Base-by-base conservation (phyloP, 2,797 vertebrate species). In the Clarias fuscus region DNA sequence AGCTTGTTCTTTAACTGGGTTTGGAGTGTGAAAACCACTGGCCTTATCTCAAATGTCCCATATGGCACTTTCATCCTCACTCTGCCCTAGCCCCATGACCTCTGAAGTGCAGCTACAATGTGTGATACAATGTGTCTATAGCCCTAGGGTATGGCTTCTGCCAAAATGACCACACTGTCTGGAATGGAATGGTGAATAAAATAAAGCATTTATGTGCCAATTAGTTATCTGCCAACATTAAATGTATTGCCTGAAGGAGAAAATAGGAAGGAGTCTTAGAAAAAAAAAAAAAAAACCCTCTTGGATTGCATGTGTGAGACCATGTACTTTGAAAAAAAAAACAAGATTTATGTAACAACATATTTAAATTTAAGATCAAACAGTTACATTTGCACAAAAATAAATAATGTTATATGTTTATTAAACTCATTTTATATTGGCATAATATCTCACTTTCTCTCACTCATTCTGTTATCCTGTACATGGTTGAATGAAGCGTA, bases 21-120 rank as follows among this genome's bases (percentile, higher is more conserved):
- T 73, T 24, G 43, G 56, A 78, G 88, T 85, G 86, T 86, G 65
- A 90, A 89, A 86, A 82, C 85, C 59, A 67, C 75, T 71, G 75
- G 75, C 58, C 65, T 73, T 20, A 20, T 86, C 83, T 76, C 40
- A 86, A 85, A 85, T 67, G 73, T 87, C 75, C 85, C 79, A 43
- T 56, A 59, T 56, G 33, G 68, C 77, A 83, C 65, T 67, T 68
- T 13, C 75, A 83, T 83, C 82, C 72, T 73, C 68, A 75, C 53
- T 67, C 56, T 65, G 33, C 78, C 15, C 53, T 14, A 22, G 8
- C 59, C 85, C 82, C 43, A 8, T 82, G 83, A 86, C 78, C 84
- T 84, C 84, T 27, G 71, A 76, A 64, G 43, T 79, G 68, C 73
- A 65, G 77, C 70, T 86, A 24, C 70, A 53, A 65, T 73, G 81